Evolutionary conservation across 2,888 invertebrate genomes (phyloP).

Genomic region (Agrochola macilenta): DNA sequence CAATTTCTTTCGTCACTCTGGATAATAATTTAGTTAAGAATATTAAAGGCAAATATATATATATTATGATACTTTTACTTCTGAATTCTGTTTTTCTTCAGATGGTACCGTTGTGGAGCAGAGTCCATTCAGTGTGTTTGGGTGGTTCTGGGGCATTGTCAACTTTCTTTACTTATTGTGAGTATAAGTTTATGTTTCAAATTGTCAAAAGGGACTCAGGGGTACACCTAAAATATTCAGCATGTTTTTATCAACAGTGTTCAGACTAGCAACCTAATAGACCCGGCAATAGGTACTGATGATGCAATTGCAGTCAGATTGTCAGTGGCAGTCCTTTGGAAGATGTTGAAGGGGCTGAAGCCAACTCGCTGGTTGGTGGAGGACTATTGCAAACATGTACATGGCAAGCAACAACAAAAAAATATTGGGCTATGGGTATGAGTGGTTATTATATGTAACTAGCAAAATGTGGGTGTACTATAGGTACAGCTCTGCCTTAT

Average conservation of each 20-base stretch:
- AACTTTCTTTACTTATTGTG: constrained; percentile 90
- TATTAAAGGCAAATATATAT: neutral
- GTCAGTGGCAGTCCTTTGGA: no score
- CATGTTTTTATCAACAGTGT: neutral
- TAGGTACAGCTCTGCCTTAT: no score
- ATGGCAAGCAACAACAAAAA: no score
- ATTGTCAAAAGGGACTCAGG: neutral
- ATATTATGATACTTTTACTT: neutral
- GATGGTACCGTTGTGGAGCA: constrained; percentile 89
- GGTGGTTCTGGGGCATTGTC: constrained; percentile 89
- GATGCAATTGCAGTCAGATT: neutral
- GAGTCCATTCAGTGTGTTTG: constrained; percentile 86
- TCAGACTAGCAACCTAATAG: neutral
- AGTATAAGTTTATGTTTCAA: constrained; percentile 73
- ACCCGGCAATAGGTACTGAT: neutral
- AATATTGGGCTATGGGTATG: no score
- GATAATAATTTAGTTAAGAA: neutral
- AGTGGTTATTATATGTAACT: no score
- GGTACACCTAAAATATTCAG: neutral
- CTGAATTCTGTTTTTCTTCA: constrained; percentile 70
- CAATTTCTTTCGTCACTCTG: neutral
- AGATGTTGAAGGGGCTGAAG: no score
- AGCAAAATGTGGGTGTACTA: no score
- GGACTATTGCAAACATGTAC: no score
- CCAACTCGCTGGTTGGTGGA: no score